phyloP scores from a whole-genome alignment of 2,113 vertebrate genomes.

The Raja brachyura region DNA sequence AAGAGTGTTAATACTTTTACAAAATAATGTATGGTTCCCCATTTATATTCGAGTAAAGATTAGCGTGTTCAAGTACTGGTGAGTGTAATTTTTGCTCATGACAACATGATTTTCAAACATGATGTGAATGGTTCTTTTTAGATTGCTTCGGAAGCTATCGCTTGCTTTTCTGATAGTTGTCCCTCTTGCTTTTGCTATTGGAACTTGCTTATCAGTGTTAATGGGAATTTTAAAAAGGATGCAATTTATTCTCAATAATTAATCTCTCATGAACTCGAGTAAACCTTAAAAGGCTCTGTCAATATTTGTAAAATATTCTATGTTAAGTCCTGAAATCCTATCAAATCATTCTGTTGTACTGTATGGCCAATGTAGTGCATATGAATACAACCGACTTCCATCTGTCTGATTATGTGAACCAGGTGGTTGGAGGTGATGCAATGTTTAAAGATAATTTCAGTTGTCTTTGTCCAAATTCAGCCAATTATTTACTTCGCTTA shows the following conservation, averaged over 20 bases:
- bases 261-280: background rate
- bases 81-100: background rate
- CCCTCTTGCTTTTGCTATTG: background rate
- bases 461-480: background rate
- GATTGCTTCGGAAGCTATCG: background rate
- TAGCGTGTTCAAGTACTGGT: background rate
- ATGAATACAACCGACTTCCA: background rate
- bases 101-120: background rate
- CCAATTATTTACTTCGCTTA: background rate
- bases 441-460: background rate
- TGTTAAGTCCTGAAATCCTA: background rate
- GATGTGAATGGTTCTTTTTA: background rate
- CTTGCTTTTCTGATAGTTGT: background rate
- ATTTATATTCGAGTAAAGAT: background rate
- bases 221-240: background rate
- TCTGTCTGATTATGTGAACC: conserved; percentile 19
- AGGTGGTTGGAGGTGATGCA: background rate
- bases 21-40: background rate
- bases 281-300: background rate
- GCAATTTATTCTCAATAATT: background rate
- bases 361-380: background rate
- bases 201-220: background rate
- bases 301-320: conserved; percentile 5
- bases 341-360: background rate
- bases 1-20: background rate